Evolutionary conservation across 2,888 invertebrate genomes (phyloP).

Genomic region (Drosophila quasianomalipes): DNA sequence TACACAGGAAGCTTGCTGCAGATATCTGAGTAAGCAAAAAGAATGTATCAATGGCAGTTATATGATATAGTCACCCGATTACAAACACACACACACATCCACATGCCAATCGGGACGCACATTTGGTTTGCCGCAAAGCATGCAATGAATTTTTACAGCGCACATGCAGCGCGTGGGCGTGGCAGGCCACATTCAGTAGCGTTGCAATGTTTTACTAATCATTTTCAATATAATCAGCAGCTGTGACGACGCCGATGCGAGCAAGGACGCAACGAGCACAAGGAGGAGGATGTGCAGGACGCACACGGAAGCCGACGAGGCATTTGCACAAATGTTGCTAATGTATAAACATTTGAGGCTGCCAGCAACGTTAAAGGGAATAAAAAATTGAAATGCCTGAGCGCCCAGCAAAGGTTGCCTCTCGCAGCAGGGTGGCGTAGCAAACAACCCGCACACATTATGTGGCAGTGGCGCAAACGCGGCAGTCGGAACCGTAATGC

Average conservation of each 20-base stretch:
- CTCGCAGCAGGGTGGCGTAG: constrained; percentile 15
- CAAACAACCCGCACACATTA: constrained; percentile 17
- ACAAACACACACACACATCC: constrained; percentile 8
- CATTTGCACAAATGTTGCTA: constrained; percentile 75
- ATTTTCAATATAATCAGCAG: constrained; percentile 80
- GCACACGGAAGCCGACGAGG: constrained; percentile 11
- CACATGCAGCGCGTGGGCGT: constrained; percentile 62
- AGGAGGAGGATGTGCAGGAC: constrained; percentile 9
- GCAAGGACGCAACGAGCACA: neutral
- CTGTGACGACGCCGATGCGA: constrained; percentile 62
- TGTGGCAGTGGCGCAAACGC: constrained; percentile 32
- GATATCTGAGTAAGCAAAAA: neutral
- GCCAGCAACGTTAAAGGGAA: constrained; percentile 43
- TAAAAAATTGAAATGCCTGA: constrained; percentile 63
- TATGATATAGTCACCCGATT: neutral
- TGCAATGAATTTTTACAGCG: constrained; percentile 75
- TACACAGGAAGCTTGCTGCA: neutral
- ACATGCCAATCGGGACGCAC: constrained; percentile 34
- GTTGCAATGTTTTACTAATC: constrained; percentile 74
- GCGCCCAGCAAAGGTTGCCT: constrained; percentile 27
- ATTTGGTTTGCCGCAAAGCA: constrained; percentile 73
- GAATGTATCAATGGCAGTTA: neutral
- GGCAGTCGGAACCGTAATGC: constrained; percentile 55
- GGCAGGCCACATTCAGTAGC: constrained; percentile 23
- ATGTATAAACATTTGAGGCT: constrained; percentile 75